These are phyloP conservation scores for Corynorhinus townsendii DNA, from an alignment of 2,113 vertebrate genomes.

Conservation along the genomic window DNA sequence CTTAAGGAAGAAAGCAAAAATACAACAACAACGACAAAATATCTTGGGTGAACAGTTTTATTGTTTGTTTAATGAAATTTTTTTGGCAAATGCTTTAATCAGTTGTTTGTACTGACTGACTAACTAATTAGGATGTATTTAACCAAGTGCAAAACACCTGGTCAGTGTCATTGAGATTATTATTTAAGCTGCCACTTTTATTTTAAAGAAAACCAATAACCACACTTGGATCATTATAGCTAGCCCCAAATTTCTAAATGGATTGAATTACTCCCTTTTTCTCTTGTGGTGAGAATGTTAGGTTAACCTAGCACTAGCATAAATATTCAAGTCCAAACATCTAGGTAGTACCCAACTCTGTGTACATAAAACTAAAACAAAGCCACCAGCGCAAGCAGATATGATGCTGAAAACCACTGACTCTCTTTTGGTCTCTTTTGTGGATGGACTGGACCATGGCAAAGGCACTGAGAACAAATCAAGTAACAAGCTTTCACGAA, in stretches of 20 bases:
- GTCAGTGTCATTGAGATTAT: slow-evolving; percentile 19
- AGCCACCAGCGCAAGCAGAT: background rate
- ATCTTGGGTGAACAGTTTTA: background rate
- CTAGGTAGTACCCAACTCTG: background rate
- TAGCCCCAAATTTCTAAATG: background rate
- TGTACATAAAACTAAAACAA: background rate
- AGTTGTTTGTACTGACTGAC: slow-evolving; percentile 18
- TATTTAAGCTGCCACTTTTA: slow-evolving; percentile 43
- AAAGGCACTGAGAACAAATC: background rate
- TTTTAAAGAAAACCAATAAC: slow-evolving; percentile 8
- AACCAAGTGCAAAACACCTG: slow-evolving; percentile 33
- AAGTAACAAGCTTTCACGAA: background rate
- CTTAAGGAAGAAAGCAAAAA: background rate
- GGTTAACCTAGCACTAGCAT: background rate
- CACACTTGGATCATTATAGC: background rate
- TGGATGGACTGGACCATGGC: background rate
- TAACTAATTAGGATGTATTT: slow-evolving; percentile 54
- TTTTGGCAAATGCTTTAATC: slow-evolving; percentile 41
- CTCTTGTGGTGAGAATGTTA: background rate
- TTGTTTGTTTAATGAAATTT: slow-evolving; percentile 11
- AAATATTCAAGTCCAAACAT: background rate
- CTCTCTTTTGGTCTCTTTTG: background rate
- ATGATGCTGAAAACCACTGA: background rate
- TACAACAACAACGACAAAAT: background rate
- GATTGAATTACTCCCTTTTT: background rate